Conservation (phyloP, 2,888 invertebrate genomes). For the Hyposoter dolosus region DNA sequence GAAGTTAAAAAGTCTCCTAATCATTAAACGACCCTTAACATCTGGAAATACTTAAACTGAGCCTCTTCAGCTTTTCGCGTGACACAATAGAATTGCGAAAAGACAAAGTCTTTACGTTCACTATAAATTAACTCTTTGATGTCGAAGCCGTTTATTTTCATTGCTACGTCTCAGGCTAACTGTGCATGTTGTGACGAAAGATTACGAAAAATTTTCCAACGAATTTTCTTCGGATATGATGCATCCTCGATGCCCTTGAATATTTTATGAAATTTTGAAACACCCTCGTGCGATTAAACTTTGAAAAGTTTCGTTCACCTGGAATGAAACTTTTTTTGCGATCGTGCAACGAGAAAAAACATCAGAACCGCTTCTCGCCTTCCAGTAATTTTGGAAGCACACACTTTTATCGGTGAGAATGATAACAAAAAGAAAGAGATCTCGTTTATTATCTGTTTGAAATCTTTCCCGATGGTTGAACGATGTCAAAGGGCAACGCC, state of each 20-base stretch:
- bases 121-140: conserved; percentile 15
- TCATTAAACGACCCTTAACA: not conserved
- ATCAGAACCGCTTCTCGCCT: not conserved
- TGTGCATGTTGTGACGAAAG: conserved; percentile 1
- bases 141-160: not conserved
- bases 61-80: not conserved
- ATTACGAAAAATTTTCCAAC: not conserved
- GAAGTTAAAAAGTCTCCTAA: conserved; percentile 56
- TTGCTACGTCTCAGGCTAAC: not conserved
- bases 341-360: not conserved
- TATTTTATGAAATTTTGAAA: not conserved
- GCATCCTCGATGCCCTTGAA: not conserved
- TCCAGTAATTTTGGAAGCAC: not conserved
- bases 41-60: not conserved
- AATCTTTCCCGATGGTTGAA: conserved; percentile 21
- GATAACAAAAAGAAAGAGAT: not conserved
- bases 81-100: not conserved
- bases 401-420: not conserved
- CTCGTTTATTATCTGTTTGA: not conserved
- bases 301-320: not conserved
- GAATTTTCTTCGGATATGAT: not conserved
- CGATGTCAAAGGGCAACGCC: conserved; percentile 17
- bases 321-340: not conserved
- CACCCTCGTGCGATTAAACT: not conserved
- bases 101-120: not conserved